phyloP scores from a whole-genome alignment of 2,113 vertebrate genomes.

The Grammomys surdaster region DNA sequence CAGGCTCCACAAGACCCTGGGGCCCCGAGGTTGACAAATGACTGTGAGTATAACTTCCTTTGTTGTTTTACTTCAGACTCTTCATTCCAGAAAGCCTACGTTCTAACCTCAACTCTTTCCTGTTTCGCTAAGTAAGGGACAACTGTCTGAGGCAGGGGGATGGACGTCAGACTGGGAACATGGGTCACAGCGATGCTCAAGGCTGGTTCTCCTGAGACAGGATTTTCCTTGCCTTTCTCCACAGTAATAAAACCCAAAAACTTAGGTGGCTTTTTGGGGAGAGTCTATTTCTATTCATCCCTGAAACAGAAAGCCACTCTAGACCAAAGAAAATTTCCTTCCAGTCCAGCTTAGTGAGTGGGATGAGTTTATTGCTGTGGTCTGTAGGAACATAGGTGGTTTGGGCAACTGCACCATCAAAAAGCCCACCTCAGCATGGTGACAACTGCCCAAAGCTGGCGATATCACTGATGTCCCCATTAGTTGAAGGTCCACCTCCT shows the following conservation, averaged over 20 bases:
- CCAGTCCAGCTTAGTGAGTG: neutral
- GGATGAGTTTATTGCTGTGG: neutral
- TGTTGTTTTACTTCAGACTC: neutral
- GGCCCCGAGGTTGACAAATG: neutral
- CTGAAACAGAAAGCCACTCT: neutral
- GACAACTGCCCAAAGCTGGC: neutral
- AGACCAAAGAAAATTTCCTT: neutral
- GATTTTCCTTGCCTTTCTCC: neutral
- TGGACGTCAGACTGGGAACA: neutral
- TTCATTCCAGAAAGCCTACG: conserved; percentile 39
- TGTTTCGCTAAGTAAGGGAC: neutral
- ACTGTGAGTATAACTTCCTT: conserved; percentile 49
- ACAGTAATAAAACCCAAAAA: neutral
- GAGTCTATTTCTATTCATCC: neutral
- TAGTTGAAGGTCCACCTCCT: neutral
- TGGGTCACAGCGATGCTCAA: too few relatives aligned
- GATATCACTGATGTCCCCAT: neutral
- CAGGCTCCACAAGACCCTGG: fast-evolving
- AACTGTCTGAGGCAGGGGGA: neutral
- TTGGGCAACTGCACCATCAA: neutral
- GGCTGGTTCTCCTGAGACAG: neutral
- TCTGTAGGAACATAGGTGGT: neutral
- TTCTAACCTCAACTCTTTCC: neutral
- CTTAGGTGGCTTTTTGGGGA: neutral
- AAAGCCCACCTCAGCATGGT: neutral